phyloP scores from a whole-genome alignment of 2,113 vertebrate species.

The Miniopterus natalensis region DNA sequence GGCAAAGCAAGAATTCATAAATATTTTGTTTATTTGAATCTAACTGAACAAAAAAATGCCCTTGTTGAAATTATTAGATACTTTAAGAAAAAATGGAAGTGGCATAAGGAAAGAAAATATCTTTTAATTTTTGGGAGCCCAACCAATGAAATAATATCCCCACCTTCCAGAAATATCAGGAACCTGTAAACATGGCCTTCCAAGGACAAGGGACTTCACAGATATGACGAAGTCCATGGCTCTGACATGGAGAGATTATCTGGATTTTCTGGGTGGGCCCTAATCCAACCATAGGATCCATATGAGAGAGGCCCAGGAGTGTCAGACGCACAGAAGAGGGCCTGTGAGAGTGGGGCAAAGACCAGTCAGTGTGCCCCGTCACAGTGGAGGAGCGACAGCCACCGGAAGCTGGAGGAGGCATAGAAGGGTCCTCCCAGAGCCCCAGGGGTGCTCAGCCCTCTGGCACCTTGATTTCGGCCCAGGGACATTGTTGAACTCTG shows the following conservation, averaged over 20 bases:
- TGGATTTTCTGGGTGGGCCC: neutral
- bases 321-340: neutral
- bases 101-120: neutral
- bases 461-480: neutral
- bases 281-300: neutral
- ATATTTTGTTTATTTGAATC: neutral
- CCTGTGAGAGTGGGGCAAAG: neutral
- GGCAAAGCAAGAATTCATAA: neutral
- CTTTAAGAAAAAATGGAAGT: neutral
- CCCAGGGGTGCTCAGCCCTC: neutral
- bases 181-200: neutral
- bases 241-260: too few relatives aligned
- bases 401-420: neutral
- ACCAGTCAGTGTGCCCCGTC: fast-evolving
- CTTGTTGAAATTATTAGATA: neutral
- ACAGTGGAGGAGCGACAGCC: fast-evolving
- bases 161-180: neutral
- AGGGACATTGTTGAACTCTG: neutral
- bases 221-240: neutral
- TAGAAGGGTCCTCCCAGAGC: fast-evolving
- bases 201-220: neutral
- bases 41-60: neutral
- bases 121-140: neutral
- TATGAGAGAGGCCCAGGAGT: neutral
- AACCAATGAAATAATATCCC: neutral